Conservation (phyloP, 64 coral and sea anemone species). For the Cladopsammia gracilis region DNA sequence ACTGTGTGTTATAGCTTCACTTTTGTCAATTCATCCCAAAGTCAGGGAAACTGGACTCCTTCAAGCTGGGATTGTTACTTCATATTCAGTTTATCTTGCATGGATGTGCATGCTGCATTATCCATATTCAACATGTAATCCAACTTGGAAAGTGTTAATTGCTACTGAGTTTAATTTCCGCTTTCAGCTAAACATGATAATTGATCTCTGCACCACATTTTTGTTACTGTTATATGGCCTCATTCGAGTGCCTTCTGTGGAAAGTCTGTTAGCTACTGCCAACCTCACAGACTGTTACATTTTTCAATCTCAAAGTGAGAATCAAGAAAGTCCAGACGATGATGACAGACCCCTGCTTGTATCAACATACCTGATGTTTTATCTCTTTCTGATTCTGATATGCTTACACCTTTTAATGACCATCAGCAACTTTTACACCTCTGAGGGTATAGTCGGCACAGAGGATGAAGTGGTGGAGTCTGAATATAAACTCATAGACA, state of each 20-base stretch:
- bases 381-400: constrained; percentile 72
- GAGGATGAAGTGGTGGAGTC: constrained; percentile 69
- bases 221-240: constrained; percentile 72
- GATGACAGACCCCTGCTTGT: constrained; percentile 48
- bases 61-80: constrained; percentile 80
- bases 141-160: constrained; percentile 66
- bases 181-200: constrained; percentile 83
- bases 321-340: constrained; percentile 25
- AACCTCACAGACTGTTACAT: constrained; percentile 65
- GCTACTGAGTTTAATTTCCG: constrained; percentile 72
- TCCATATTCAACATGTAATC: constrained; percentile 83
- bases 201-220: constrained; percentile 80
- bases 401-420: constrained; percentile 77
- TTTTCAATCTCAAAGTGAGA: constrained; percentile 44
- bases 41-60: constrained; percentile 83
- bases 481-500: constrained; percentile 73
- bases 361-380: constrained; percentile 76
- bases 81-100: constrained; percentile 77
- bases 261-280: constrained; percentile 52
- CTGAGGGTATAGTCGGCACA: constrained; percentile 89
- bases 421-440: constrained; percentile 83
- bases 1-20: constrained; percentile 65
- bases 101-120: constrained; percentile 86
- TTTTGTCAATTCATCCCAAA: constrained; percentile 81
- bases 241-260: constrained; percentile 53